Conservation (phyloP, 1,140 invertebrate genomes). For the Drosophila parvula region DNA sequence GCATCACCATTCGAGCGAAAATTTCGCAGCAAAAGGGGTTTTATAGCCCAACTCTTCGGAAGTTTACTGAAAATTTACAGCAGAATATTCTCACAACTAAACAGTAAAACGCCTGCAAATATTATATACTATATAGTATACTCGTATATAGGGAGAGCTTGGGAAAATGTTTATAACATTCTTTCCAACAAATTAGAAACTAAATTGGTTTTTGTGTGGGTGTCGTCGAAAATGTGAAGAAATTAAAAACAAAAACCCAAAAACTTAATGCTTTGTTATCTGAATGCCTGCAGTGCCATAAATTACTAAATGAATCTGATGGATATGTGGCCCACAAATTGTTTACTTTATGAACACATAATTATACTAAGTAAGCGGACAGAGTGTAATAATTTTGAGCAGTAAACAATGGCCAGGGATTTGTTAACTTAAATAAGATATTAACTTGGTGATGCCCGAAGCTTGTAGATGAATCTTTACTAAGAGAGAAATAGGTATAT, state of each 20-base stretch:
- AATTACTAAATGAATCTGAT: not conserved
- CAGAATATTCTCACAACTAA: not conserved
- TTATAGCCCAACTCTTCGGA: not conserved
- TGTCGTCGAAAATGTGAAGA: too few relatives aligned
- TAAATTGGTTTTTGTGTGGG: not conserved
- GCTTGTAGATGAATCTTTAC: too few relatives aligned
- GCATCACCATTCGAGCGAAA: conserved; percentile 3
- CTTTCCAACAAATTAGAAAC: not conserved
- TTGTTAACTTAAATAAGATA: not conserved
- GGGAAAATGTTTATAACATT: not conserved
- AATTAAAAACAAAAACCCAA: not conserved
- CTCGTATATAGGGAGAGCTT: not conserved
- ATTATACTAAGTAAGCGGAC: too few relatives aligned
- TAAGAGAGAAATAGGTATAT: too few relatives aligned
- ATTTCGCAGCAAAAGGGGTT: conserved; percentile 5
- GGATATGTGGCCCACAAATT: not conserved
- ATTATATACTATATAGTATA: not conserved
- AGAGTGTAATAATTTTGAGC: not conserved
- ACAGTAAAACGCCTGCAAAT: not conserved
- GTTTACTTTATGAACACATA: not conserved
- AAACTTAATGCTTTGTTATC: not conserved
- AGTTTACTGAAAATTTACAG: not conserved
- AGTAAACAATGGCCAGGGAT: too few relatives aligned
- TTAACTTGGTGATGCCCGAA: not conserved
- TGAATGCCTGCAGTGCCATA: not conserved